These are phyloP conservation scores for Torymus texanus DNA, from an alignment of 2,888 invertebrate species.

Conservation along the genomic window DNA sequence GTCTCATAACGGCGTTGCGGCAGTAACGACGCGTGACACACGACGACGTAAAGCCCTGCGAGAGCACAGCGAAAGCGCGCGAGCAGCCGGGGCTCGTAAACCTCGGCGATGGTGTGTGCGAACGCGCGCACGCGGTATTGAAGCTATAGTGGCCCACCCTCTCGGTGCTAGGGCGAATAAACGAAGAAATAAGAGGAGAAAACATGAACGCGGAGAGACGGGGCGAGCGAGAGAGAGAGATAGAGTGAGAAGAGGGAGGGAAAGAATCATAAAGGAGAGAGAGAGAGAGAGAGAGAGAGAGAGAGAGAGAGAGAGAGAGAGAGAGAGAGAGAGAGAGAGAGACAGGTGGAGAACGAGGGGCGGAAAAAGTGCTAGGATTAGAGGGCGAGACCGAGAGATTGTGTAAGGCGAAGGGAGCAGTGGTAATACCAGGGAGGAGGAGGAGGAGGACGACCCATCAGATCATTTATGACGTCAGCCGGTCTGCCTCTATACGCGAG, in stretches of 20 bases:
- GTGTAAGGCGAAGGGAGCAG: too few species aligned
- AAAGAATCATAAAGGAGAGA: not conserved
- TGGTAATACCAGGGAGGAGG: slow-evolving; percentile 14
- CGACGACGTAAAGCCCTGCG: slow-evolving; percentile 66
- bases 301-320: not conserved
- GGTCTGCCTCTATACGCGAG: slow-evolving; percentile 42
- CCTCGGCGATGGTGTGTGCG: slow-evolving; percentile 54
- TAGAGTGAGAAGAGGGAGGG: not conserved
- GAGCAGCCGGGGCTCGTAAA: slow-evolving; percentile 64
- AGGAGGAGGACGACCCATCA: slow-evolving; percentile 25
- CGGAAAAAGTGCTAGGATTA: slow-evolving; percentile 25
- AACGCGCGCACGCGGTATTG: slow-evolving; percentile 38
- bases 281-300: slow-evolving; percentile 9
- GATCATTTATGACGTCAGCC: slow-evolving; percentile 63
- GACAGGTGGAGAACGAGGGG: slow-evolving; percentile 6
- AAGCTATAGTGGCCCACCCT: slow-evolving; percentile 51
- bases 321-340: not conserved
- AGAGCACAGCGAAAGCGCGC: not conserved
- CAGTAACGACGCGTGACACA: slow-evolving; percentile 72
- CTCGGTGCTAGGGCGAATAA: slow-evolving; percentile 45
- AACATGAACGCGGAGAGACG: slow-evolving; percentile 7
- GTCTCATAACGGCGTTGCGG: slow-evolving; percentile 70
- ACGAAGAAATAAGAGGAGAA: slow-evolving; percentile 34
- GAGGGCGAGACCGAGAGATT: not conserved
- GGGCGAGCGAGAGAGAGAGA: slow-evolving; percentile 3